phyloP scores from a whole-genome alignment of 2,113 vertebrate genomes.

The Stomatorhinus ivindoensis region DNA sequence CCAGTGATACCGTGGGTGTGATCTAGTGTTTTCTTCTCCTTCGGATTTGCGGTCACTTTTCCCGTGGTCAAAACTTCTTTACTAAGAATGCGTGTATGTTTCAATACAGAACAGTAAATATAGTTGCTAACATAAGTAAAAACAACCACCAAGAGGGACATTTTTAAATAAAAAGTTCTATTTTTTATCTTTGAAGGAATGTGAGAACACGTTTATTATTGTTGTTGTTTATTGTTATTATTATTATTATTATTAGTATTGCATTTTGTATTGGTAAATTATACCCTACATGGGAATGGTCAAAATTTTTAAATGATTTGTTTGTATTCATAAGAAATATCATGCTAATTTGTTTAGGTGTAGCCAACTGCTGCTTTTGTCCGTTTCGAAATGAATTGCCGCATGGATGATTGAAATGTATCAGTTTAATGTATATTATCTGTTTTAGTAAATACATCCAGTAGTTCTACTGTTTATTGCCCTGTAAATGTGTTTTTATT shows the following conservation, averaged over 20 bases:
- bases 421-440: slow-evolving; percentile 10
- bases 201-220: not conserved
- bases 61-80: not conserved
- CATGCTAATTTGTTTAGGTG: not conserved
- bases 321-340: slow-evolving; percentile 24
- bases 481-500: not conserved
- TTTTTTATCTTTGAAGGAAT: not conserved
- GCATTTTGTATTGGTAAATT: not conserved
- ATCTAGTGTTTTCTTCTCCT: too few relatives aligned
- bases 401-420: slow-evolving; percentile 12
- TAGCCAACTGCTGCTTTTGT: slow-evolving; percentile 2
- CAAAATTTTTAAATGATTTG: not conserved
- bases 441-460: slow-evolving; percentile 23
- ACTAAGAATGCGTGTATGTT: not conserved
- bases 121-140: not conserved
- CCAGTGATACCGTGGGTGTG: not conserved
- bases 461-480: not conserved
- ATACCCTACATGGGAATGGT: not conserved
- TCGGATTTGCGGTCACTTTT: not conserved
- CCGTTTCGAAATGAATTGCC: not conserved
- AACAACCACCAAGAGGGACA: not conserved
- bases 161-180: not conserved
- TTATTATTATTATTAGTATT: not conserved
- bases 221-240: not conserved
- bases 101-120: not conserved